Evolutionary conservation across 2,797 vertebrate genomes (phyloP), one percentile per base, ranked within the genome.

Genomic region (Enteromius treurensis): DNA sequence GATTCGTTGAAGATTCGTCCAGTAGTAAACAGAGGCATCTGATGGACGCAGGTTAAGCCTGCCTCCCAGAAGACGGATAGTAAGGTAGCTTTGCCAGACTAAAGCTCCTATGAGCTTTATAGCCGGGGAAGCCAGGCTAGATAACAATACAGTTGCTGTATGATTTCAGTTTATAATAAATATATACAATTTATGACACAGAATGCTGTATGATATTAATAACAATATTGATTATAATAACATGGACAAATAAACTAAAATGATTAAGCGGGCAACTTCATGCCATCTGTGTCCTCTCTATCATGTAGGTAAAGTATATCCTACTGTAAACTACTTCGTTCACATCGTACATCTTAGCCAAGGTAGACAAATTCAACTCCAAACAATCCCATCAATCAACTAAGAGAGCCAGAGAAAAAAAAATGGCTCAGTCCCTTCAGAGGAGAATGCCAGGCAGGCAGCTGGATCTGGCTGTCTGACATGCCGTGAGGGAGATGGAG

Each of bases 391-490:
- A 70, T 78, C 64, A 26, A 78, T 83, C 26, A 83, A 45, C 37
- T 51, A 75, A 69, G 32, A 70, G 60, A 58, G 76, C 40, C n/a
- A 9, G 21, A 70, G n/a, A 26, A 74, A 79, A 82, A 51, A 64
- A 82, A 79, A 58, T 49, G 21, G 73, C 82, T 70, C 45, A 78
- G 87, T 88, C 79, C 55, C 70, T 68, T 80, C 74, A 87, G 81
- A 82, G 73, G 64, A 81, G 78, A 79, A 77, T 1, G 62, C 79
- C 86, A 83, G 87, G 82, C 77, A 37, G 42, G 80, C 86, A 90
- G 90, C 90, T 89, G 84, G 90, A 88, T 82, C 84, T 86, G 88
- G 86, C 89, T 88, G 88, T 78, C 78, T 89, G 75, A 88, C 83
- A 85, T 83, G 88, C 84, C 64, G 34, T 58, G 85, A 84, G 26